phyloP scores from a whole-genome alignment of 2,113 vertebrate species.

The Ptyas mucosa region DNA sequence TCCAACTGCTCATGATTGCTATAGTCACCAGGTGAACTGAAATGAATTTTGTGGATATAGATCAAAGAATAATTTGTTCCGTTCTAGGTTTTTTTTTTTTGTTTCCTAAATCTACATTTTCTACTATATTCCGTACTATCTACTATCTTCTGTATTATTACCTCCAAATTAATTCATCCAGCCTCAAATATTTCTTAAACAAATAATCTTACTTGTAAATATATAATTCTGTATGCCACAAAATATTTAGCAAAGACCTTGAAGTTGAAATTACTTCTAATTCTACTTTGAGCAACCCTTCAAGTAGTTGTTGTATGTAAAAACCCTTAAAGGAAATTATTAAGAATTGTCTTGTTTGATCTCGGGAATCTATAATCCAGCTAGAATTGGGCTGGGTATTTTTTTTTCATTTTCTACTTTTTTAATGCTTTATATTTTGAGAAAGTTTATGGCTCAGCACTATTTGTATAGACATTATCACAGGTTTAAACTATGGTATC shows the following conservation, averaged over 20 bases:
- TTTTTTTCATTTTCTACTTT: slow-evolving; percentile 12
- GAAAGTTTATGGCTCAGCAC: background rate
- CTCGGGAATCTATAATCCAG: slow-evolving; percentile 19
- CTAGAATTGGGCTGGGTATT: background rate
- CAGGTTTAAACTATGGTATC: no score
- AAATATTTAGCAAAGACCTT: background rate
- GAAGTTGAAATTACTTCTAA: background rate
- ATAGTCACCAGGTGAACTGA: background rate
- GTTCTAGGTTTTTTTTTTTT: background rate
- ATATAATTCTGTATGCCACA: background rate
- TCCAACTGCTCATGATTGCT: background rate
- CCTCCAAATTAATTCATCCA: background rate
- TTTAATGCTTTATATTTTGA: background rate
- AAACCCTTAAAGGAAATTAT: slow-evolving; percentile 1
- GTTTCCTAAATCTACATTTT: background rate
- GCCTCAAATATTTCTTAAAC: background rate
- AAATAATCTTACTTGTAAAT: background rate
- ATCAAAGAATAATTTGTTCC: background rate
- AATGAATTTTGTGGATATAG: no score
- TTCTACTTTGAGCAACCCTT: background rate
- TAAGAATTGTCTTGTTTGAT: slow-evolving; percentile 18
- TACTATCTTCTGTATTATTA: background rate
- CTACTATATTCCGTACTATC: no score
- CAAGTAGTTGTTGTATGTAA: background rate
- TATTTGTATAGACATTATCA: no score